Evolutionary conservation across 2,113 vertebrate species (phyloP), one percentile per base, ranked within the genome.

Genomic region (Trogon surrucura): DNA sequence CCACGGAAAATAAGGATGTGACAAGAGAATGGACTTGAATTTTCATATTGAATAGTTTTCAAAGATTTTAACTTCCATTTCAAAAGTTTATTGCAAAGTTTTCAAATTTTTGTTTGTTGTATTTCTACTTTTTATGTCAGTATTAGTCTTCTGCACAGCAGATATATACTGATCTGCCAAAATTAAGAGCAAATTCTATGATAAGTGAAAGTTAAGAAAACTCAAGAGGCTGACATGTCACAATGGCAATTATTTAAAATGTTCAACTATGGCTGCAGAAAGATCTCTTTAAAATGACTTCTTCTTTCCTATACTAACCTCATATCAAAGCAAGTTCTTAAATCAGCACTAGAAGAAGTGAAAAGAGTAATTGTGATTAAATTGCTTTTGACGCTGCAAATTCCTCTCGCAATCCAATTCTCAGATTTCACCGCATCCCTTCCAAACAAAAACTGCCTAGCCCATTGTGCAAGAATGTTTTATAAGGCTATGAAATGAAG

Each of bases 381-480:
- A 89, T 82, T 73, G 77, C 81, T 88, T 93, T 83, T 82, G 47
- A 58, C 0, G 2, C n/a, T 82, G 64, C n/a, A 89, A 74, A 92
- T 93, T 93, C 41, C 15, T 66, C 58, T 81, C 3, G 0, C 62
- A 87, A 91, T 61, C 57, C 21, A 86, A 32, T 69, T 89, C 77
- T 87, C 50, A 67, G 45, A 84, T 95, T 92, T 89, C 88, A 53
- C 32, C 41, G 41, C 58, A 61, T 47, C 93, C 29, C 74, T 75
- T 85, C 57, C 73, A 72, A 94, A 95, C 23, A 94, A 92, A 89
- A 81, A 34, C 66, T 2, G 2, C 82, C 45, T n/a, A 73, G 57
- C 21, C 41, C 64, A 32, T 91, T 80, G 70, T 87, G 27, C 84
- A 93, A 85, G 66, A 61, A 61, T 80, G 25, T 95, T 96, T 95